phyloP scores from a whole-genome alignment of 2,797 vertebrate genomes.

The Glossophaga mutica region DNA sequence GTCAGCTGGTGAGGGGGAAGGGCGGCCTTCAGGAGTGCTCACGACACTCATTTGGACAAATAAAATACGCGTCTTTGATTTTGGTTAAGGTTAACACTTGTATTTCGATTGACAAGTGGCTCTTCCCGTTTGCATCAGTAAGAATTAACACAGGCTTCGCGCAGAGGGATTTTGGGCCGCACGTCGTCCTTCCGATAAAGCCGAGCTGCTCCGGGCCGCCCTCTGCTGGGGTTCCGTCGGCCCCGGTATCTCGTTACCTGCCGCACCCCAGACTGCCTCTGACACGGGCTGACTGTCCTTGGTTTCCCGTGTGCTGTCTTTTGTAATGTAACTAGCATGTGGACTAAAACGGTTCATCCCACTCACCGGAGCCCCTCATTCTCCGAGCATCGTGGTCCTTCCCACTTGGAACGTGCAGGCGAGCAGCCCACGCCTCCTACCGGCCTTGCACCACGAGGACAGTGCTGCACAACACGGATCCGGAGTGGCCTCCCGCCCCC shows the following conservation, averaged over 20 bases:
- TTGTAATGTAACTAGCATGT: not conserved
- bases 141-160: not conserved
- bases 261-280: not conserved
- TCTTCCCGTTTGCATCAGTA: not conserved
- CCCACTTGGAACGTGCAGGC: not conserved
- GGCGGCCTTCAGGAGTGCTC: accelerated
- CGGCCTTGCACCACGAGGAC: not conserved
- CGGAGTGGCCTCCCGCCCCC: not conserved
- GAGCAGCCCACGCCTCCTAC: not conserved
- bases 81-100: not conserved
- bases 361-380: not conserved
- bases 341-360: not conserved
- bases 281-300: not conserved
- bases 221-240: not conserved
- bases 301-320: not conserved
- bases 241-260: too few relatives aligned
- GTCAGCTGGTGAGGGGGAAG: not conserved
- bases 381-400: not conserved
- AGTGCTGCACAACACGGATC: not conserved
- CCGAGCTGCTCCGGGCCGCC: not conserved
- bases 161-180: too few relatives aligned
- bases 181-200: accelerated
- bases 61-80: not conserved
- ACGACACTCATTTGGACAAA: not conserved
- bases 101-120: not conserved